Evolutionary conservation across 1,140 invertebrate genomes (phyloP).

Genomic region (Pissodes strobi): DNA sequence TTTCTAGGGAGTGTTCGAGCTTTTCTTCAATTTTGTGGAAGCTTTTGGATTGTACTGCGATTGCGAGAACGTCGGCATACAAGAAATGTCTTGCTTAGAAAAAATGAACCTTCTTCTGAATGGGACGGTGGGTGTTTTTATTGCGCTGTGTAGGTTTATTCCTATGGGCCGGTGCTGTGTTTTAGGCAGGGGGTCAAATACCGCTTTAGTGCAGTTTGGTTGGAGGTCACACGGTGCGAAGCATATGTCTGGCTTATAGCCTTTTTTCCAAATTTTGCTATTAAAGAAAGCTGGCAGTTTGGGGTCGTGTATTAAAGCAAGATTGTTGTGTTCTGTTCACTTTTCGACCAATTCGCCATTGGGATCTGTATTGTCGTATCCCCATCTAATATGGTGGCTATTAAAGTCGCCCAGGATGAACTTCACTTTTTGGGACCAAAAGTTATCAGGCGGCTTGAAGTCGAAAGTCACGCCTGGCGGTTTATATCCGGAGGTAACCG

Average conservation of each 20-base stretch:
- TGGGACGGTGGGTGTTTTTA: too few species aligned
- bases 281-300: neutral
- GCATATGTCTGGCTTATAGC: neutral
- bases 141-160: too few species aligned
- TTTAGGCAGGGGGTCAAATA: too few species aligned
- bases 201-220: neutral
- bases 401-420: too few species aligned
- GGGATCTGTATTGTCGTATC: neutral
- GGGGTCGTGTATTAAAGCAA: neutral
- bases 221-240: too few species aligned
- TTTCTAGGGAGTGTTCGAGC: too few species aligned
- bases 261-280: conserved; percentile 1
- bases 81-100: too few species aligned
- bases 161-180: too few species aligned
- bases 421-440: neutral
- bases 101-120: neutral
- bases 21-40: too few species aligned
- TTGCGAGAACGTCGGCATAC: too few species aligned
- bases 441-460: neutral
- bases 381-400: neutral
- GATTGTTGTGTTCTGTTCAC: neutral
- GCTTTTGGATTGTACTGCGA: too few species aligned
- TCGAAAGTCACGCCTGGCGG: too few species aligned
- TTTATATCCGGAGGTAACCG: neutral
- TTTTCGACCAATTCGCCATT: neutral